Evolutionary conservation across 2,888 invertebrate genomes (phyloP).

Genomic region (Andrena hattorfiana): DNA sequence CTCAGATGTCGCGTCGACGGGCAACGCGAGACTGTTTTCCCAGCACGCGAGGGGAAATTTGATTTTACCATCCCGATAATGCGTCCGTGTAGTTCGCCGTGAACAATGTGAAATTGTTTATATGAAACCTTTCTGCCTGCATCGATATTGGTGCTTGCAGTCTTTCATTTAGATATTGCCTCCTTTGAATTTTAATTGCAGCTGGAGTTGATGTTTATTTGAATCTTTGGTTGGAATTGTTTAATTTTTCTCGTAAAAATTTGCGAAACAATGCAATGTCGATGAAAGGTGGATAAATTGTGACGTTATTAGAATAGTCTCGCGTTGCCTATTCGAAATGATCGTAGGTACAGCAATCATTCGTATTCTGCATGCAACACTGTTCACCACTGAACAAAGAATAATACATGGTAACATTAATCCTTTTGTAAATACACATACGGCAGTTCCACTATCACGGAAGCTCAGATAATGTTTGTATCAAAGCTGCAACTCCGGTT

Average conservation of each 20-base stretch:
- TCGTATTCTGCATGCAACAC: slow-evolving; percentile 30
- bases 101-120: not conserved
- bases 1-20: not conserved
- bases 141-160: not conserved
- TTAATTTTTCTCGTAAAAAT: not conserved
- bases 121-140: not conserved
- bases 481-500: not conserved
- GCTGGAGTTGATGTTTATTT: not conserved
- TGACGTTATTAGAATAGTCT: slow-evolving; percentile 1
- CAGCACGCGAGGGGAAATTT: not conserved
- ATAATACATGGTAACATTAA: not conserved
- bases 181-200: not conserved
- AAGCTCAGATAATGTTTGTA: not conserved
- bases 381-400: not conserved
- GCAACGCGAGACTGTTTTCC: slow-evolving; percentile 15
- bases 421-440: slow-evolving; percentile 26
- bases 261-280: not conserved
- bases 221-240: no score
- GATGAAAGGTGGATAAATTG: not conserved
- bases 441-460: not conserved
- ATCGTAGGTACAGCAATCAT: not conserved
- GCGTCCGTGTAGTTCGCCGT: not conserved
- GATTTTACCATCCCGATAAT: not conserved
- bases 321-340: slow-evolving; percentile 19
- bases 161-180: not conserved